These are phyloP conservation scores for Porphyrio hochstetteri DNA, from an alignment of 2,113 vertebrate genomes.

Conservation along the genomic window DNA sequence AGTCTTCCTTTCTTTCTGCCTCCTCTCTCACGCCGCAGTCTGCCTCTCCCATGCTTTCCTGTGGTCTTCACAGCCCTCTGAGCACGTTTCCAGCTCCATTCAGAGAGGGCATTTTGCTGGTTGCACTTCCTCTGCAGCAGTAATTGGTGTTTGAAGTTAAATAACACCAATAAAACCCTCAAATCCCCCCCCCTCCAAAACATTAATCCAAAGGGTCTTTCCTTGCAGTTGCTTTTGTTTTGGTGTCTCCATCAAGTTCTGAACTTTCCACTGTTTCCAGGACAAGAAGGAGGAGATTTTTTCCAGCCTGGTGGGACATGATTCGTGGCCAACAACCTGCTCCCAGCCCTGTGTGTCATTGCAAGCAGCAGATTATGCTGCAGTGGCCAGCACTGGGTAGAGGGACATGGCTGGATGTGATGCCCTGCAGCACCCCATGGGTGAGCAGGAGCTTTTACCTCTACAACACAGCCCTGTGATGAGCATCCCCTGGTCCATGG, in stretches of 20 bases:
- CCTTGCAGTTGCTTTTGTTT: neutral
- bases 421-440: accelerated
- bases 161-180: neutral
- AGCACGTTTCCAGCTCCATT: neutral
- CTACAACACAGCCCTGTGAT: neutral
- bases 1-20: neutral
- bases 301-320: neutral
- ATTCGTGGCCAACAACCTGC: accelerated
- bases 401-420: accelerated
- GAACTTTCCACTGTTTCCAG: neutral
- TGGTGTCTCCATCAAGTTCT: neutral
- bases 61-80: neutral
- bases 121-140: accelerated
- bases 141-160: neutral
- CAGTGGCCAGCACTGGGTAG: accelerated
- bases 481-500: neutral
- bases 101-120: neutral
- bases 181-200: accelerated
- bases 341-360: neutral
- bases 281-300: neutral
- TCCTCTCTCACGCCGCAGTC: neutral
- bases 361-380: accelerated
- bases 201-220: neutral
- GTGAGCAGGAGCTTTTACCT: neutral
- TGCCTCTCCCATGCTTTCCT: neutral